Conservation (phyloP, 2,888 invertebrate genomes). For the Agriopis leucophaearia region DNA sequence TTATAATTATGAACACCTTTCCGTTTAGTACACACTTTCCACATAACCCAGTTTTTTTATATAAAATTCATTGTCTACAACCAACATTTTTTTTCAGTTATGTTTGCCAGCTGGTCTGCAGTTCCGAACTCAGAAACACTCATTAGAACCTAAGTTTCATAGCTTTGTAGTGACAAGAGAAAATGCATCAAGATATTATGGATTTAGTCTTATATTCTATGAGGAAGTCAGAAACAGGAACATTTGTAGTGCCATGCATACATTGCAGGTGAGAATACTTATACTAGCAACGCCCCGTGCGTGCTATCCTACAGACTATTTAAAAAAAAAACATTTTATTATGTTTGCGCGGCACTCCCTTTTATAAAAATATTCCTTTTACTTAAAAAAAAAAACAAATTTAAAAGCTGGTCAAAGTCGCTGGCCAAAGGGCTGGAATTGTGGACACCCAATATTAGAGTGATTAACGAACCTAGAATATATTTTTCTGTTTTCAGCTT, state of each 20-base stretch:
- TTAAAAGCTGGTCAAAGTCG: too few species aligned
- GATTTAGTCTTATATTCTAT: conserved; percentile 97
- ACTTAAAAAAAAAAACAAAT: too few species aligned
- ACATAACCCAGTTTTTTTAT: neutral
- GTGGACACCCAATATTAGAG: too few species aligned
- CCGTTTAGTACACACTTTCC: too few species aligned
- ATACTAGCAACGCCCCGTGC: neutral
- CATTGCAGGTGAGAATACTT: conserved; percentile 91
- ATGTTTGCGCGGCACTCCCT: too few species aligned
- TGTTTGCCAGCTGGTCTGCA: conserved; percentile 97
- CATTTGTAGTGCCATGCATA: conserved; percentile 98
- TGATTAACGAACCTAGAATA: too few species aligned
- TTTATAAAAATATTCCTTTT: too few species aligned
- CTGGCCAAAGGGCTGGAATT: too few species aligned
- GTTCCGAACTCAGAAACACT: conserved; percentile 97
- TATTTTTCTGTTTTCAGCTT: too few species aligned
- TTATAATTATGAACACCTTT: too few species aligned
- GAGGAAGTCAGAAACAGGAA: conserved; percentile 97
- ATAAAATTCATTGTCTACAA: neutral
- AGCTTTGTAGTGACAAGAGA: conserved; percentile 98
- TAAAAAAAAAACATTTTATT: too few species aligned
- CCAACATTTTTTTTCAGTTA: conserved; percentile 87
- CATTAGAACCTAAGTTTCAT: conserved; percentile 95
- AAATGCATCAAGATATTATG: conserved; percentile 97
- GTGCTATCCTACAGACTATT: too few species aligned